Conservation (phyloP, 1,140 invertebrate genomes). For the Aphis craccivora region DNA sequence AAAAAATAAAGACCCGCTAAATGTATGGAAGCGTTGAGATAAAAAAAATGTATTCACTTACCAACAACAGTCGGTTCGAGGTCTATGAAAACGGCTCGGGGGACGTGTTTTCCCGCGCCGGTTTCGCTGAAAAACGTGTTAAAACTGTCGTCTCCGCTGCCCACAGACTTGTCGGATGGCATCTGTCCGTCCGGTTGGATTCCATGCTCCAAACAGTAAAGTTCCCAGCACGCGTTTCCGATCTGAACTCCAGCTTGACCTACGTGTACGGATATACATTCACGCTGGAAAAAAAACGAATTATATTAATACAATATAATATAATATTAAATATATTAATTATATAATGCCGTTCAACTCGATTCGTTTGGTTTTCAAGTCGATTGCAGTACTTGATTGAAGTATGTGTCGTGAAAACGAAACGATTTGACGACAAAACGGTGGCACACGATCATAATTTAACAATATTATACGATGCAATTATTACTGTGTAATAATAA, state of each 20-base stretch:
- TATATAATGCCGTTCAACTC: neutral
- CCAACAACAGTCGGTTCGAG: neutral
- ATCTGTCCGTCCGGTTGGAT: neutral
- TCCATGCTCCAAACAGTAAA: neutral
- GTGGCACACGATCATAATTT: neutral
- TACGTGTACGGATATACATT: conserved; percentile 1
- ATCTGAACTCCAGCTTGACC: neutral
- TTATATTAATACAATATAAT: neutral
- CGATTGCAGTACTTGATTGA: no score
- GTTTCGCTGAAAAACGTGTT: neutral
- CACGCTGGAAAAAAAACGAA: neutral
- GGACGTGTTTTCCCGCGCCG: neutral
- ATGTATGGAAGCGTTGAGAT: no score
- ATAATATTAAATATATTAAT: neutral
- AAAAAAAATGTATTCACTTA: neutral
- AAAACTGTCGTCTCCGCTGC: neutral
- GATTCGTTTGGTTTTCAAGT: neutral
- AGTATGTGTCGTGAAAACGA: neutral
- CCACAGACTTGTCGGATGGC: neutral
- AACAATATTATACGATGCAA: neutral
- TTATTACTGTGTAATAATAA: neutral
- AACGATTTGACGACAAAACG: neutral
- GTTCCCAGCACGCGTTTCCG: neutral
- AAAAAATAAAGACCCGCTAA: neutral
- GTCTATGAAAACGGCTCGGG: neutral